A percentile compares a stretch with the other conserved stretches of the same genome.
These are phyloP conservation scores for Trachemys scripta DNA, from an alignment of 2,113 vertebrate genomes.

Conservation along the genomic window DNA sequence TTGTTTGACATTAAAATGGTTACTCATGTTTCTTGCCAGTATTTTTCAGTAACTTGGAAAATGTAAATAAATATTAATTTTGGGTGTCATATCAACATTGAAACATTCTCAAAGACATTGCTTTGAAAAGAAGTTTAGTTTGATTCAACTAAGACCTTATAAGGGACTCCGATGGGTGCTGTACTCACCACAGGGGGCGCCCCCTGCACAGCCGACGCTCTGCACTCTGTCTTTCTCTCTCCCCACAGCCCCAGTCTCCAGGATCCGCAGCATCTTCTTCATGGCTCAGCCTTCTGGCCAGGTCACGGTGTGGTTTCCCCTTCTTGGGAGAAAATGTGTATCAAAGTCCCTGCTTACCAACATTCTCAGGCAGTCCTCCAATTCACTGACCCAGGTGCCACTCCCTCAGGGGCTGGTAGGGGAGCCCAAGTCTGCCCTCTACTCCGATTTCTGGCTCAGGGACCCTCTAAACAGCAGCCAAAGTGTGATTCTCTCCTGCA, in stretches of 20 bases:
- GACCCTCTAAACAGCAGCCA: too few species aligned
- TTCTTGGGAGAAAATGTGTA: not conserved
- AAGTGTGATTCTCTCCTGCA: not conserved
- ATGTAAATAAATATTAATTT: not conserved
- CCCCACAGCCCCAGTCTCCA: not conserved
- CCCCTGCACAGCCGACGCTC: not conserved
- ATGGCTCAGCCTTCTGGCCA: not conserved
- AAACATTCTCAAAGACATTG: not conserved
- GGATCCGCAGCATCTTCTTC: not conserved
- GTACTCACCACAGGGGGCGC: not conserved
- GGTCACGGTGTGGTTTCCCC: not conserved
- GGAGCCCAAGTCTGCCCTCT: not conserved
- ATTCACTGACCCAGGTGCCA: not conserved
- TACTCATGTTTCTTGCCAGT: conserved; percentile 37
- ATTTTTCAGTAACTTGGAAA: not conserved
- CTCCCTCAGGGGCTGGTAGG: not conserved
- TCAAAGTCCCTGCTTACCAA: not conserved
- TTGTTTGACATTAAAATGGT: conserved; percentile 77
- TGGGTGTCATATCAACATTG: not conserved
- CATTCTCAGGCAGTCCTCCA: not conserved
- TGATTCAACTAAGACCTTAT: not conserved
- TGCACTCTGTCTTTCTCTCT: not conserved
- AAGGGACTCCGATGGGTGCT: too few species aligned
- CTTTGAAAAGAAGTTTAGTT: accelerated
- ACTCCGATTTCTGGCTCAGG: not conserved